Base-by-base conservation (phyloP, 2,797 vertebrate species). In the Danionella dracula region DNA sequence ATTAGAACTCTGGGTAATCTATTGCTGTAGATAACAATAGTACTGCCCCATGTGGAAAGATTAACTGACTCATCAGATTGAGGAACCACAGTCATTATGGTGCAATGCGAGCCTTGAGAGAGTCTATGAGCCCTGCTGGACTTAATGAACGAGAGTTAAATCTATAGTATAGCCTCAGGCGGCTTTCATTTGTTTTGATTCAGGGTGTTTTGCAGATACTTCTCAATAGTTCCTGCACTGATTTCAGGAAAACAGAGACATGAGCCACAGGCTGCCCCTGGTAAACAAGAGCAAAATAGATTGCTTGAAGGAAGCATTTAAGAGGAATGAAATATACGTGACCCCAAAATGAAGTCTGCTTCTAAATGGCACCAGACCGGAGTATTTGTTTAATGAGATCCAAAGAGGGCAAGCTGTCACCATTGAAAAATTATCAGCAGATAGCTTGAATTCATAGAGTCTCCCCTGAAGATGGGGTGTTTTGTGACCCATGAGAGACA, bases 161-260 rank as follows among this genome's bases (percentile, higher is more conserved):
- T 80, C 74, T 68, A 78, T 66, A 62, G 67, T 70, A 72, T 78
- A 69, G 70, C 66, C 57, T 49, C 40, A 62, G 55, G 76, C 76
- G n/a, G 44, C 59, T 58, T 71, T 66, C 69, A 78, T 63, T 53
- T 64, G 49, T 56, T 59, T 73, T 66, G 54, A 74, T 58, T 63
- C 44, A 71, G 60, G 63, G 71, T 8, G 4, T 45, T 35, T 42
- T 37, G 1, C 13, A 42, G 10, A 38, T 29, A 54, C 44, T 41
- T 61, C 21, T 49, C 16, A 59, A 23, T 5, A 44, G 12, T 12
- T 49, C 8, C 29, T 40, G 32, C 45, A 23, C 20, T 11, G 46
- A 11, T 15, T 12, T n/a, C 16, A 34, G 19, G 38, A 5, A 34
- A 45, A 31, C 37, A 31, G 7, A 56, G 59, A 31, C 42, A 11